Evolutionary conservation across 2,888 invertebrate genomes (phyloP).

Genomic region (Lycocerus yunnanus): DNA sequence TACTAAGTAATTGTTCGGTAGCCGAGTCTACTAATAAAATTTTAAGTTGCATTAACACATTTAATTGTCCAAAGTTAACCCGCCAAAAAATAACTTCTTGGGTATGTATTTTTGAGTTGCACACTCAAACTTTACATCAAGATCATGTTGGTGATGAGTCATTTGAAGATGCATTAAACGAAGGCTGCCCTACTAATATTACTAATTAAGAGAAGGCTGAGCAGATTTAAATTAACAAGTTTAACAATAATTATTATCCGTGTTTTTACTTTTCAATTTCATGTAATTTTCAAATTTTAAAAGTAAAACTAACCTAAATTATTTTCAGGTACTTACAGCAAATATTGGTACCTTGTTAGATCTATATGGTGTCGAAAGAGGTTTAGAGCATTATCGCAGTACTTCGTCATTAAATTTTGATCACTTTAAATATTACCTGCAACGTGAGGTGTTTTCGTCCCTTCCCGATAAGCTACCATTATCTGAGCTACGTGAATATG

Average conservation of each 20-base stretch:
- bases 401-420: conserved; percentile 72
- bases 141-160: background rate
- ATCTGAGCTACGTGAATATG: conserved; percentile 63
- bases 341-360: conserved; percentile 80
- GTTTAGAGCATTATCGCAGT: conserved; percentile 76
- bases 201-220: background rate
- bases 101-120: background rate
- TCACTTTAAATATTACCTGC: conserved; percentile 75
- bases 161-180: background rate
- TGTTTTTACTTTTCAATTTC: background rate
- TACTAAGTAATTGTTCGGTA: background rate
- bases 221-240: background rate
- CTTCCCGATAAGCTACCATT: conserved; percentile 65
- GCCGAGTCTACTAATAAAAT: background rate
- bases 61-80: background rate
- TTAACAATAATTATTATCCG: background rate
- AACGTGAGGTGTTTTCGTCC: conserved; percentile 74
- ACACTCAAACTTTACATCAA: background rate
- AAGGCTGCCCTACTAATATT: background rate
- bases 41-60: background rate
- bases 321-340: conserved; percentile 75
- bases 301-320: background rate
- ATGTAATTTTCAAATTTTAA: no score
- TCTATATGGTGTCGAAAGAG: conserved; percentile 78
- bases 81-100: background rate